phyloP scores from a whole-genome alignment of 2,113 vertebrate genomes.

The Corythoichthys haematopterus region DNA sequence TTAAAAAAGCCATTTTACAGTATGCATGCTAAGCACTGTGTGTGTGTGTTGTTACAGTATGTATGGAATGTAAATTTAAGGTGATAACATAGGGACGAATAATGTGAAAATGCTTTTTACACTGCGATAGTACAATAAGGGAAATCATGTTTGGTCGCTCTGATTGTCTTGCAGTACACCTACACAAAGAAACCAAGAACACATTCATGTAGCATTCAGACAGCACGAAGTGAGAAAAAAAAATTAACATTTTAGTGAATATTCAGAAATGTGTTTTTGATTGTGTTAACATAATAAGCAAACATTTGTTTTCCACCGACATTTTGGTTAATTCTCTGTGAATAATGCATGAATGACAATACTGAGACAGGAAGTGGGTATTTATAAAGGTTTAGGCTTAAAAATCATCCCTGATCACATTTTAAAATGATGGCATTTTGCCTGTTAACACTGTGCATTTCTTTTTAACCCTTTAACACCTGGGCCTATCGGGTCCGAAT shows the following conservation, averaged over 20 bases:
- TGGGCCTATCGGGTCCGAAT: too few relatives aligned
- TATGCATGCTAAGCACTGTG: background rate
- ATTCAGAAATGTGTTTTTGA: background rate
- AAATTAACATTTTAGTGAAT: background rate
- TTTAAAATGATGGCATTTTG: too few relatives aligned
- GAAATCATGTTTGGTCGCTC: background rate
- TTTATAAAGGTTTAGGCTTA: too few relatives aligned
- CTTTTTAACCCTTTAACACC: too few relatives aligned
- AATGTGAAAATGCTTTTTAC: background rate
- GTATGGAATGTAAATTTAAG: background rate
- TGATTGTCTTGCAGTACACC: background rate
- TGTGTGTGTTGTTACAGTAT: background rate
- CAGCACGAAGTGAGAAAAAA: background rate
- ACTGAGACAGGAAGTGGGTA: background rate
- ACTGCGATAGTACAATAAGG: background rate
- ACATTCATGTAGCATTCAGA: background rate
- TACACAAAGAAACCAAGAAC: background rate
- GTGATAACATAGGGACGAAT: background rate
- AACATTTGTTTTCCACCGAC: background rate
- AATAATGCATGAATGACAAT: constrained; percentile 7
- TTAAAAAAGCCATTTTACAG: background rate
- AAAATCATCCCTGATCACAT: too few relatives aligned
- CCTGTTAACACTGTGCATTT: too few relatives aligned
- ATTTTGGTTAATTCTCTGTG: background rate
- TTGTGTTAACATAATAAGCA: background rate